phyloP scores from a whole-genome alignment of 2,797 vertebrate genomes.

The Acanthopagrus latus region DNA sequence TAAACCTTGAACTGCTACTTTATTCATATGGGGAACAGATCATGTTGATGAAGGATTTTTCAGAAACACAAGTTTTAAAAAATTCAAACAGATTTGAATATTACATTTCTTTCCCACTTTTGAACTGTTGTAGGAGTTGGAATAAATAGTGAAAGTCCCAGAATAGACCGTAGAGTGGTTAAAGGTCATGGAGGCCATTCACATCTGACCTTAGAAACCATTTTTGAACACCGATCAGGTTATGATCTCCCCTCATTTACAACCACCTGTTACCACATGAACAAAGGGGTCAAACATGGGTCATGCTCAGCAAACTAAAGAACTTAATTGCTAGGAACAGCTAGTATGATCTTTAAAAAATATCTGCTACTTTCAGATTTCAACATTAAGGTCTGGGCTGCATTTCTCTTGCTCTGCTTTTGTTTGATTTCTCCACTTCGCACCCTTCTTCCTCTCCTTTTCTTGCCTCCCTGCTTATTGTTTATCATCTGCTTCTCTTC shows the following conservation, averaged over 20 bases:
- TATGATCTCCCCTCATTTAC: not conserved
- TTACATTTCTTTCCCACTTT: not conserved
- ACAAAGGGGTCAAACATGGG: too few relatives aligned
- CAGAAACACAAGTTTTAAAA: not conserved
- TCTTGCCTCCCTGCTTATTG: slow-evolving; percentile 3
- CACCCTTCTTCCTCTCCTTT: not conserved
- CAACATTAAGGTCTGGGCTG: not conserved
- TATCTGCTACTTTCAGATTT: not conserved
- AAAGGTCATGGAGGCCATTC: not conserved
- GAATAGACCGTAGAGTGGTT: not conserved
- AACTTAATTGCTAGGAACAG: not conserved
- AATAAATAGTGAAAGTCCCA: not conserved
- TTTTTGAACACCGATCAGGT: not conserved
- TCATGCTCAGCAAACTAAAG: not conserved
- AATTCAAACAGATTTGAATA: not conserved
- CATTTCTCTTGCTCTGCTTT: not conserved
- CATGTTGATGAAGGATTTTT: not conserved
- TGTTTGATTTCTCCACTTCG: not conserved
- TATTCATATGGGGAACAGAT: not conserved
- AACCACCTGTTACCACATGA: not conserved
- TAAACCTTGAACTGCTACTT: not conserved
- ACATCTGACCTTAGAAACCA: not conserved
- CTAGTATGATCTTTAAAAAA: not conserved
- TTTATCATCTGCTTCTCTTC: slow-evolving; percentile 10
- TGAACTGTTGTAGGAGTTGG: not conserved